Percentiles rank a stretch among this genome's conserved stretches.
phyloP scores from a whole-genome alignment of 2,113 vertebrate species.

The Terrapene triunguis region DNA sequence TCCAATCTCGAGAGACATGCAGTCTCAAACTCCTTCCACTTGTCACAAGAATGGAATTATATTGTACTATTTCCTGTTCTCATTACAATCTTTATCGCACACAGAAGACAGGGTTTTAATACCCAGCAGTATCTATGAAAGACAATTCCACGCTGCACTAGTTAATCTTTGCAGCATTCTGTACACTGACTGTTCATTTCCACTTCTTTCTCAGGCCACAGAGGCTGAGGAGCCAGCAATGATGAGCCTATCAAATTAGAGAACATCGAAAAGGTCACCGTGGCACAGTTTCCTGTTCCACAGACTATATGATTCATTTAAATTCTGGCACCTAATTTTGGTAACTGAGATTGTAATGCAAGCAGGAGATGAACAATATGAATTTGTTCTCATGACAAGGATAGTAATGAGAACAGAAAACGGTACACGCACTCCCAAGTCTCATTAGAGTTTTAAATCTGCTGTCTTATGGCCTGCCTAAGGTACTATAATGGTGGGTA shows the following conservation, averaged over 20 bases:
- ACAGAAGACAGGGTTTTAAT: neutral
- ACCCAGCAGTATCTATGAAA: neutral
- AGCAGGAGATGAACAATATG: neutral
- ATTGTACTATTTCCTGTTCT: neutral
- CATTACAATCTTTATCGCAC: neutral
- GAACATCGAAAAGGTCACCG: neutral
- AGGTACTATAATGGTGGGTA: neutral
- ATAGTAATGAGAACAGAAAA: neutral
- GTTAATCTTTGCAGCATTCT: neutral
- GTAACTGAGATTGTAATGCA: neutral
- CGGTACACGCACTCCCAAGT: neutral
- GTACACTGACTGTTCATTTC: neutral
- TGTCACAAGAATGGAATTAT: constrained; percentile 37
- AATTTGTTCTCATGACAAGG: neutral
- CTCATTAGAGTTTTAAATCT: neutral
- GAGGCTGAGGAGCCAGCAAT: neutral
- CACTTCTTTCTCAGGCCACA: neutral
- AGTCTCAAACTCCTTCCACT: neutral
- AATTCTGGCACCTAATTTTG: neutral
- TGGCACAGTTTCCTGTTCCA: neutral
- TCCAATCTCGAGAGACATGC: neutral
- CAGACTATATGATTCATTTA: neutral
- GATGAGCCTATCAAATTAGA: neutral
- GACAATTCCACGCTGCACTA: neutral
- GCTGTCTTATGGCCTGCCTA: neutral